Evolutionary conservation across 2,797 vertebrate species (phyloP).

Genomic region (Buceros bicornis): DNA sequence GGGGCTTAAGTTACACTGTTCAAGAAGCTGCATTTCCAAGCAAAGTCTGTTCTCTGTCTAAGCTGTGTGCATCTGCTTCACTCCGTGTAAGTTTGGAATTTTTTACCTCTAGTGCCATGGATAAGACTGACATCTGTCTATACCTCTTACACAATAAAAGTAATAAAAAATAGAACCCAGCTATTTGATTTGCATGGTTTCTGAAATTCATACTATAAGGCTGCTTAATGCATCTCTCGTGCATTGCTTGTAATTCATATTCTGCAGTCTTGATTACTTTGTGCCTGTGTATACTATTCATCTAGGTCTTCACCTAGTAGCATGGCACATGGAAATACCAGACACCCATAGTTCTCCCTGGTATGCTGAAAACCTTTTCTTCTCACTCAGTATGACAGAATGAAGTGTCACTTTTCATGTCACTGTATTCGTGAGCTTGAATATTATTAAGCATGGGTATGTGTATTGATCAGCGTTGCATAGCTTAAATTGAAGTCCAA

Average conservation of each 20-base stretch:
- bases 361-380: neutral
- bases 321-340: neutral
- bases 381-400: neutral
- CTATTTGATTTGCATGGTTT: neutral
- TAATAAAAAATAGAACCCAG: neutral
- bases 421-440: neutral
- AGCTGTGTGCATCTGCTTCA: neutral
- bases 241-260: neutral
- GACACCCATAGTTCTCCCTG: neutral
- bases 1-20: neutral
- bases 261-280: neutral
- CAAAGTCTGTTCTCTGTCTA: neutral
- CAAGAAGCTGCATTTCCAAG: neutral
- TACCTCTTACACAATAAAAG: neutral
- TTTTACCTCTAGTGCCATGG: neutral
- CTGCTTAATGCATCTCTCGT: neutral
- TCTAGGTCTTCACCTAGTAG: neutral
- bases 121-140: neutral
- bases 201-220: neutral
- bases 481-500: neutral
- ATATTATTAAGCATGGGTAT: neutral
- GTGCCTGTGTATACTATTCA: neutral
- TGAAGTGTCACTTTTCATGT: neutral
- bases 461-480: neutral
- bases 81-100: neutral